These are phyloP conservation scores for Neoascia interrupta DNA, from an alignment of 2,888 invertebrate species.

Conservation along the genomic window DNA sequence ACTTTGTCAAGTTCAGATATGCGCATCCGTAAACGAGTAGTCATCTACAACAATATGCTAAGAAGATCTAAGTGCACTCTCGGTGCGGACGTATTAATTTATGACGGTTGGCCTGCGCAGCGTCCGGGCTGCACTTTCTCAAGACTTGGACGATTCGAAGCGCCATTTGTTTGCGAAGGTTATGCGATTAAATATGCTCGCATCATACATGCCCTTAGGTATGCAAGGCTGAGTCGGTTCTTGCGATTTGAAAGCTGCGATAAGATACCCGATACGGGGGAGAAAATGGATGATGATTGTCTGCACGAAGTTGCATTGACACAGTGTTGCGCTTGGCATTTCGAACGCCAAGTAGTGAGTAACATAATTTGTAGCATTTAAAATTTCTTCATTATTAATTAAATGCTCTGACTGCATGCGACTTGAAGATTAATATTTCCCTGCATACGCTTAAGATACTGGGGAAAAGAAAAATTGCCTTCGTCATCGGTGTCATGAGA, in stretches of 20 bases:
- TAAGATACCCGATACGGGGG: constrained; percentile 9
- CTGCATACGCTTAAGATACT: constrained; percentile 9
- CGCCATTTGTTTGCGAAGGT: constrained; percentile 59
- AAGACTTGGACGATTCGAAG: constrained; percentile 34
- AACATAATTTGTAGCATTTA: constrained; percentile 51
- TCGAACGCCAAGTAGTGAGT: no score
- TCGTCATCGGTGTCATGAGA: not conserved
- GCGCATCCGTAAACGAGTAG: constrained; percentile 53
- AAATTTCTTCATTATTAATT: constrained; percentile 39
- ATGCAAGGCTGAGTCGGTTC: no score
- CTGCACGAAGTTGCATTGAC: constrained; percentile 19
- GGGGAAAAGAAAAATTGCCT: not conserved
- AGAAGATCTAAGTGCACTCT: constrained; percentile 51
- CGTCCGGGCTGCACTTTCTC: not conserved
- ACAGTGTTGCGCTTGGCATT: no score
- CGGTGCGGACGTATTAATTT: constrained; percentile 53
- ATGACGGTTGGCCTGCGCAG: not conserved
- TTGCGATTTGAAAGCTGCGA: constrained; percentile 42
- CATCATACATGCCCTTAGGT: not conserved
- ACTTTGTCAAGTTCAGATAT: constrained; percentile 68
- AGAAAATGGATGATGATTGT: constrained; percentile 10
- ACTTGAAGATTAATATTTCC: constrained; percentile 32
- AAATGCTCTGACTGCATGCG: constrained; percentile 39
- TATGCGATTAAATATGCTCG: constrained; percentile 4
- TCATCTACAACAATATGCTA: constrained; percentile 61